Conservation (phyloP, 64 coral and sea anemone genomes). For the Montipora capricornis region DNA sequence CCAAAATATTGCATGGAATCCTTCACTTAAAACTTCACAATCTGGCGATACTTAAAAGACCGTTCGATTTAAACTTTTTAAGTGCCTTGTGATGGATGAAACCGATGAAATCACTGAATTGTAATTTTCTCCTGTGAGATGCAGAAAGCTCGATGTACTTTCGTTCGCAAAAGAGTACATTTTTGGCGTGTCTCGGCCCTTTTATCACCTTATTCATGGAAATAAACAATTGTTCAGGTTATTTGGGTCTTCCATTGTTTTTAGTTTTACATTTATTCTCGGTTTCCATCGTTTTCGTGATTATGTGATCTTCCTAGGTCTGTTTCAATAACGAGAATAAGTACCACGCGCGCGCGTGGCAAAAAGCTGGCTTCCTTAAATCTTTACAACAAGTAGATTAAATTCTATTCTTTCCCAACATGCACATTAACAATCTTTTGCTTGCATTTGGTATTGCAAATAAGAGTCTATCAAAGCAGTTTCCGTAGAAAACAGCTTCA, state of each 20-base stretch:
- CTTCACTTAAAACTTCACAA: background rate
- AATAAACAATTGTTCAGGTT: no score
- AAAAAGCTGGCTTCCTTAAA: background rate
- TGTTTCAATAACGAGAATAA: background rate
- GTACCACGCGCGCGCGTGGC: background rate
- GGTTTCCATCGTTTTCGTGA: background rate
- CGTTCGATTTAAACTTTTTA: background rate
- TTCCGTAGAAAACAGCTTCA: background rate
- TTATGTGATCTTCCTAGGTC: constrained; percentile 1
- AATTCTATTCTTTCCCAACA: no score
- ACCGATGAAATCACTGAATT: no score
- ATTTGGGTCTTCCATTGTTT: background rate
- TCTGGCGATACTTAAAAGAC: background rate
- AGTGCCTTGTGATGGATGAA: background rate
- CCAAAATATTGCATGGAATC: background rate
- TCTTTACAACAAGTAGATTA: background rate
- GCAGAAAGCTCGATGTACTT: background rate
- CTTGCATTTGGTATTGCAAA: background rate
- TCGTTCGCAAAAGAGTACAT: background rate
- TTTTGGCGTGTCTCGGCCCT: background rate
- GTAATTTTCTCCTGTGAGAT: no score
- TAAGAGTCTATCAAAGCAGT: background rate
- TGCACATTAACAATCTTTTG: no score
- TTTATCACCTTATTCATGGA: no score
- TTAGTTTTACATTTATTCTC: constrained; percentile 19